These are phyloP conservation scores for Araneus ventricosus DNA, from an alignment of 1,140 invertebrate species.

Conservation along the genomic window DNA sequence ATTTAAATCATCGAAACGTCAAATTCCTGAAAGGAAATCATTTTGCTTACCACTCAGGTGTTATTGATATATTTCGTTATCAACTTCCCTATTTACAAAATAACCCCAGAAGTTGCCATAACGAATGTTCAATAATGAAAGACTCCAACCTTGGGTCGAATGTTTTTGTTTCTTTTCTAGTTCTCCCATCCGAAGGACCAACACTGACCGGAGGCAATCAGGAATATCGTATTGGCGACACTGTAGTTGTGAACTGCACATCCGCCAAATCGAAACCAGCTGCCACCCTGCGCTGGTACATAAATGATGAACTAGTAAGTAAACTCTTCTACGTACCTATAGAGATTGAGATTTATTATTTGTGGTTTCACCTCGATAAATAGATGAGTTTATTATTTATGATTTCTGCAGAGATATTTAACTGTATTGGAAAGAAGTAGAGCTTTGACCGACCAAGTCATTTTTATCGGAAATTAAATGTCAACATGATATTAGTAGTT, in stretches of 20 bases:
- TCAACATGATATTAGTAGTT: no score
- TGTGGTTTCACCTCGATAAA: neutral
- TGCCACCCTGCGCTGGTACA: conserved; percentile 78
- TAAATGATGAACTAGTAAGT: conserved; percentile 78
- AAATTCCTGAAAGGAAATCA: no score
- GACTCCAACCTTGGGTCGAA: conserved; percentile 63
- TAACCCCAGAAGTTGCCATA: neutral
- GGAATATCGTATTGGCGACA: conserved; percentile 76
- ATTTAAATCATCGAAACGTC: no score
- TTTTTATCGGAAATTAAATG: no score
- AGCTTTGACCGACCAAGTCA: no score
- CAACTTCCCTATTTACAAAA: neutral
- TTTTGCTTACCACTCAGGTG: neutral
- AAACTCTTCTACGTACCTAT: neutral
- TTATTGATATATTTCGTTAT: neutral
- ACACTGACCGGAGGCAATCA: conserved; percentile 73
- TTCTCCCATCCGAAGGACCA: conserved; percentile 77
- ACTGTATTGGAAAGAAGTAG: no score
- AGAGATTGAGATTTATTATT: neutral
- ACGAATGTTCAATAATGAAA: conserved; percentile 31
- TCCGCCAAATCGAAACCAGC: conserved; percentile 78
- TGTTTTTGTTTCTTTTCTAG: conserved; percentile 74
- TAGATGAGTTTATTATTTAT: no score
- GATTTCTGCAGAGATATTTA: no score
- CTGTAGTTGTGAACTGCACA: conserved; percentile 78